Evolutionary conservation across 2,888 invertebrate genomes (phyloP), one percentile per base, ranked within the genome.

Genomic region (Emmelina monodactyla): DNA sequence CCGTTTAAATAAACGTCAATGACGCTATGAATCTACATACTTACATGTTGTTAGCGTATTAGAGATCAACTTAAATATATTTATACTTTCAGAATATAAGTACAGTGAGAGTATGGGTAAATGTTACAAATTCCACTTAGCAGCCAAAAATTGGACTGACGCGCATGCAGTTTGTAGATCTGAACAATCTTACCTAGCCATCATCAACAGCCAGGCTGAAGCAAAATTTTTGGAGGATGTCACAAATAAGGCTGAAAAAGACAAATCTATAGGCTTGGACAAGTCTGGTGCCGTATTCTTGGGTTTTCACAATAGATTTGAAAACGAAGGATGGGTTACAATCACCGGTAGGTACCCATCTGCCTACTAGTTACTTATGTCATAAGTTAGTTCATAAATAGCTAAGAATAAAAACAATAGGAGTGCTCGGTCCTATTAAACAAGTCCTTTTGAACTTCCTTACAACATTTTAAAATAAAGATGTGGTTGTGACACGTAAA

Each of bases 91-190:
- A 36, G 43, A 31, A 3, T 43, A 45, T 34, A 11, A 34, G 7
- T 43, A 37, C 36, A 36, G 41, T 15, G 25, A 14, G 2, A 32
- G 14, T 1, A 12, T 34, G 6, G 37, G 40, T 9, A 37, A 39
- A 14, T 51, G 46, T 37, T 49, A 47, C 41, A 51, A 49, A 30
- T 34, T 47, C 7, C 53, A 53, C 39, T 14, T 34, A 4, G 31
- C 14, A 10, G 41, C 45, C 2, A 36, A 33, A 33, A 45, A 34
- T n/a, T 53, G 53, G 50, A 35, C 33, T 1, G 49, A 49, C 9
- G 53, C 51, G 1, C 40, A 42, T 31, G 32, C 32, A 16, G 36
- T 44, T 2, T 53, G 53, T 32, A 34, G 31, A 7, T 41, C 42
- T 2, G 50, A 50, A 33, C 38, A 41, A 22, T 43, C 48, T 1